Base-by-base conservation (phyloP, 2,113 vertebrate species). In the Pseudorasbora parva region DNA sequence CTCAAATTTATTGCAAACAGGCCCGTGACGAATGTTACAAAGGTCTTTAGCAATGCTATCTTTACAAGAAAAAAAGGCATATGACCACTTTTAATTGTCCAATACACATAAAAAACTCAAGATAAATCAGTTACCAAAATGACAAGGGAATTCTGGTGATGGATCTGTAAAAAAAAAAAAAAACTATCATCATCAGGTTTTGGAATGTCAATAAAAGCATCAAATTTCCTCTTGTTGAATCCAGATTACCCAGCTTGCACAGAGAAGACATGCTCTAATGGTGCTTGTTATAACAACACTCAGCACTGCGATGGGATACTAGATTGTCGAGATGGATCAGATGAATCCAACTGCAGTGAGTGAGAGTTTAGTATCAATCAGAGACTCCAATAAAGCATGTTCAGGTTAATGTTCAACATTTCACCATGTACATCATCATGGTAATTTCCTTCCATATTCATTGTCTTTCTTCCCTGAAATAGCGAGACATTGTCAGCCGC, bases 281-380 rank as follows among this genome's bases (percentile, higher is more conserved):
- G 93, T 2, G 93, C 92, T 80, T 94, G 93, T 84, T 93, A 93
- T 86, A 89, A 86, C 66, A 88, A 92, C 80, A 89, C 92, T 59
- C 91, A 93, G 78, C 89, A 85, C 82, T 94, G 94, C 81, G 91
- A 94, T 25, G 93, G 93, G 5, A 83, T 85, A 0, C 88, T 87
- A 79, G 88, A 94, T 89, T 94, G 94, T 83, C 87, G 92, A 81
- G 94, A 94, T 5, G 94, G 93, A 30, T 94, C 94, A 3, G 94
- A 94, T 85, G 94, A 94, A 87, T 83, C 15, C 80, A 93, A 93
- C 86, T 94, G 94, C 86, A 92, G 94, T 94, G 74, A 91, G 93
- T 92, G 43, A 21, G 3, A 68, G 43, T 54, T 19, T 9, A 54
- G 3, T 51, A 8, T 74, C 17, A 75, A n/a, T 14, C 5, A 64